These are phyloP conservation scores for Alauda arvensis DNA, from an alignment of 2,797 vertebrate species.

Conservation along the genomic window DNA sequence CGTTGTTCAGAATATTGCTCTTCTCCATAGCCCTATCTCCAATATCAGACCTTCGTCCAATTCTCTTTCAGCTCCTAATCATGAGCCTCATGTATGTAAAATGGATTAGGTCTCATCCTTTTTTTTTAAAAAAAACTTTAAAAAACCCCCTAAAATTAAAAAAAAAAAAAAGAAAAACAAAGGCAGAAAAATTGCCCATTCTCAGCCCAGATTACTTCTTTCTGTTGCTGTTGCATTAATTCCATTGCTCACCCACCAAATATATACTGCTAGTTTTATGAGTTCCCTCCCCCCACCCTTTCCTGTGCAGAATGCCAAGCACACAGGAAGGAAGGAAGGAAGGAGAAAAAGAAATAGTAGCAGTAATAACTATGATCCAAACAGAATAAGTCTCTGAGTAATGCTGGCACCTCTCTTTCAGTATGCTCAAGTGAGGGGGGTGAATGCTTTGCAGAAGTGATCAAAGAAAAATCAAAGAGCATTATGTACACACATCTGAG, in stretches of 20 bases:
- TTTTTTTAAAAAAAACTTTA: background rate
- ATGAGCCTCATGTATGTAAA: background rate
- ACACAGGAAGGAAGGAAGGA: conserved; percentile 15
- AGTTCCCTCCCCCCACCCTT: background rate
- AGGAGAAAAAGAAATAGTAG: background rate
- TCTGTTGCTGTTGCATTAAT: background rate
- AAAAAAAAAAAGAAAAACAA: background rate
- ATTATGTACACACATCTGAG: background rate
- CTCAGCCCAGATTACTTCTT: background rate
- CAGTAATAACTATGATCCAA: background rate
- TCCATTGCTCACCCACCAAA: background rate
- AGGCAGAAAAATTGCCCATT: background rate
- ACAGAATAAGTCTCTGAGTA: background rate
- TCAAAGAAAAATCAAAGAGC: background rate
- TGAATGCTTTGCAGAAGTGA: background rate
- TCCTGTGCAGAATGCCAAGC: background rate
- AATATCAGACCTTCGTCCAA: background rate
- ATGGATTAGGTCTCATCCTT: background rate
- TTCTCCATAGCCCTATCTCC: background rate
- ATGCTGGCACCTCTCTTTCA: background rate
- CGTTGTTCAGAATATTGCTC: fast-evolving
- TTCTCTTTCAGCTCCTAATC: background rate
- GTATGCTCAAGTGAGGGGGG: background rate
- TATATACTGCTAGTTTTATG: background rate
- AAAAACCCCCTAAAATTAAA: background rate